These are phyloP conservation scores for Auanema freiburgensis DNA, from an alignment of 2,888 invertebrate genomes.

Conservation along the genomic window DNA sequence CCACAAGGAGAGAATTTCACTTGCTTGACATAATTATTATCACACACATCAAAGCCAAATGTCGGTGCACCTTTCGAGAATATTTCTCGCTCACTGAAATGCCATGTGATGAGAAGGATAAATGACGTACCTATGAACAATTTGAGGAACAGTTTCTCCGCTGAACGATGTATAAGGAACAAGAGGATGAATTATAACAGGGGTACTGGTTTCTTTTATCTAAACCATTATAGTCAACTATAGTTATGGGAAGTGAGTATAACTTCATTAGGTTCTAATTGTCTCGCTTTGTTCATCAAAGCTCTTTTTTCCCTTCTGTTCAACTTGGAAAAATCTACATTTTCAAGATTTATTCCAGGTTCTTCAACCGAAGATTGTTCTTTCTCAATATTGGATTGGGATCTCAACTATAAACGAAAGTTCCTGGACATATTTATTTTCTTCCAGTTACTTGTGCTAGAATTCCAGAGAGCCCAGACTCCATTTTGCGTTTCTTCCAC, in stretches of 20 bases:
- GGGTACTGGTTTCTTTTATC: too few relatives aligned
- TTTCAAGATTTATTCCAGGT: background rate
- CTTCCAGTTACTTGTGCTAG: too few relatives aligned
- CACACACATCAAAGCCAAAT: conserved; percentile 13
- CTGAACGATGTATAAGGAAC: too few relatives aligned
- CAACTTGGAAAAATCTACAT: conserved; percentile 8
- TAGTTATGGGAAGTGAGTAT: background rate
- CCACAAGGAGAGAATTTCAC: conserved; percentile 20
- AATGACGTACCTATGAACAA: conserved; percentile 4
- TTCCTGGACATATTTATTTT: too few relatives aligned
- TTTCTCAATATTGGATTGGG: background rate
- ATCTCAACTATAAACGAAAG: conserved; percentile 12
- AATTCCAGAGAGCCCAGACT: too few relatives aligned
- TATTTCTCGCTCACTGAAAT: background rate
- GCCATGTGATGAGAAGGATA: background rate
- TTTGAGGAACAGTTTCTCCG: background rate
- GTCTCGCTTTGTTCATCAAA: conserved; percentile 6
- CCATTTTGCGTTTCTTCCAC: too few relatives aligned
- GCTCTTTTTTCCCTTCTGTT: conserved; percentile 22
- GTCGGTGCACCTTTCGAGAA: conserved; percentile 5
- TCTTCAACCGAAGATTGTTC: background rate
- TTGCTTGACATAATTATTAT: conserved; percentile 21
- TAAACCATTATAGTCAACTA: conserved; percentile 3
- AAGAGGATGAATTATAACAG: too few relatives aligned
- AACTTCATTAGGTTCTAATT: background rate